Evolutionary conservation across 1,140 invertebrate species (phyloP).

Genomic region (Orchestia grillus): DNA sequence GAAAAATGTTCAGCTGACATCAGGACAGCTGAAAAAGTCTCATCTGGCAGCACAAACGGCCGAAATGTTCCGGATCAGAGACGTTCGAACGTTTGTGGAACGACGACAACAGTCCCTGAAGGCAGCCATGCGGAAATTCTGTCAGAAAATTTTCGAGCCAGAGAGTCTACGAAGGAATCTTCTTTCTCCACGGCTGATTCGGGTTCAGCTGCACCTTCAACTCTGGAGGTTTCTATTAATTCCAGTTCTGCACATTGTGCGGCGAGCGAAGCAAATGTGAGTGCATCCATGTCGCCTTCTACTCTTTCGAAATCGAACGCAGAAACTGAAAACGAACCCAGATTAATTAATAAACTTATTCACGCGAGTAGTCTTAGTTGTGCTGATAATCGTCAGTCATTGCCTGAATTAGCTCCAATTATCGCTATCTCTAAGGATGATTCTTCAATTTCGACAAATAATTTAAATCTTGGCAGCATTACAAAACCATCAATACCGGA

Average conservation of each 20-base stretch:
- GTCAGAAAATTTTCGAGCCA: not conserved
- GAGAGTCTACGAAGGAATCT: not conserved
- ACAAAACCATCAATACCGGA: not conserved
- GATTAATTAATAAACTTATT: not conserved
- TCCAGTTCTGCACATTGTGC: not conserved
- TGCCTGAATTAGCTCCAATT: not conserved
- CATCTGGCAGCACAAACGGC: not conserved
- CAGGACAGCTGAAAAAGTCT: not conserved
- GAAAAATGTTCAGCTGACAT: conserved; percentile 31
- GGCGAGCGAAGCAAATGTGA: not conserved
- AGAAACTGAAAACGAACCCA: not conserved
- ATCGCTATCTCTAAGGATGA: not conserved
- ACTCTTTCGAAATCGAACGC: too few relatives aligned
- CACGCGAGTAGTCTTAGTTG: not conserved
- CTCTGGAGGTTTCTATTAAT: not conserved
- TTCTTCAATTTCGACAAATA: not conserved
- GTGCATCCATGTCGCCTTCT: not conserved
- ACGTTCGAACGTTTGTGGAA: not conserved
- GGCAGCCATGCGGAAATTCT: conserved; percentile 21
- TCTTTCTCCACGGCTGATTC: not conserved
- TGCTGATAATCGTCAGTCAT: not conserved
- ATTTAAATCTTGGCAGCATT: not conserved
- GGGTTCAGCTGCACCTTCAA: not conserved
- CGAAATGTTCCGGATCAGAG: not conserved
- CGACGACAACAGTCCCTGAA: not conserved